phyloP scores from a whole-genome alignment of 2,113 vertebrate genomes.

The Monopterus albus region DNA sequence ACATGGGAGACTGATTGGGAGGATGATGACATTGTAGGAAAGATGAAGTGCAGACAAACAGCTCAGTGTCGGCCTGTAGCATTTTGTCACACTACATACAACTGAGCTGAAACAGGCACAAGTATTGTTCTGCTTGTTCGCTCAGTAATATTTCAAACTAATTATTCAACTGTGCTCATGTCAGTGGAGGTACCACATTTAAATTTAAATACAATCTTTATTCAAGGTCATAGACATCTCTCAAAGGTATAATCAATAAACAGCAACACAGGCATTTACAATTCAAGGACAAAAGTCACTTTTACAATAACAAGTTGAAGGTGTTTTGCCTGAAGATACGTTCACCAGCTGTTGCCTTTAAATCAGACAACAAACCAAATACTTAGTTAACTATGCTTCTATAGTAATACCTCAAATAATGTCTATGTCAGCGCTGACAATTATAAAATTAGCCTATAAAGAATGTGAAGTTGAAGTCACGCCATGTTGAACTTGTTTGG shows the following conservation, averaged over 20 bases:
- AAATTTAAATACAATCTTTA: constrained; percentile 80
- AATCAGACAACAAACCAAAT: constrained; percentile 44
- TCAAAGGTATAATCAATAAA: constrained; percentile 77
- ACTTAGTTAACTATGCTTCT: constrained; percentile 36
- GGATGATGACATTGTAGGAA: not conserved
- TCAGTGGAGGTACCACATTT: constrained; percentile 7
- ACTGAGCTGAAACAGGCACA: not conserved
- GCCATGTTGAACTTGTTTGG: no score
- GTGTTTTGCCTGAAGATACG: constrained; percentile 43
- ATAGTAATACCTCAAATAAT: constrained; percentile 19
- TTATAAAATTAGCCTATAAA: not conserved
- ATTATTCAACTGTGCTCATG: not conserved
- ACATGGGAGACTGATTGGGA: not conserved
- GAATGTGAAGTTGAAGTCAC: no score
- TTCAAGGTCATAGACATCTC: constrained; percentile 74
- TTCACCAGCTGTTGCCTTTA: constrained; percentile 44
- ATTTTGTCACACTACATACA: not conserved
- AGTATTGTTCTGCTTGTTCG: not conserved
- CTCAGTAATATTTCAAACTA: not conserved
- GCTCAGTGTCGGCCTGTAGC: constrained; percentile 14
- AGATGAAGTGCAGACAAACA: constrained; percentile 21
- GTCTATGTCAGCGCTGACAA: constrained; percentile 24
- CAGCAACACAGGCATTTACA: constrained; percentile 79
- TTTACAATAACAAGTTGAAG: constrained; percentile 71
- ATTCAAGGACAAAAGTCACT: constrained; percentile 79